Conservation (phyloP, 2,113 vertebrate species). For the Danionella cerebrum region DNA sequence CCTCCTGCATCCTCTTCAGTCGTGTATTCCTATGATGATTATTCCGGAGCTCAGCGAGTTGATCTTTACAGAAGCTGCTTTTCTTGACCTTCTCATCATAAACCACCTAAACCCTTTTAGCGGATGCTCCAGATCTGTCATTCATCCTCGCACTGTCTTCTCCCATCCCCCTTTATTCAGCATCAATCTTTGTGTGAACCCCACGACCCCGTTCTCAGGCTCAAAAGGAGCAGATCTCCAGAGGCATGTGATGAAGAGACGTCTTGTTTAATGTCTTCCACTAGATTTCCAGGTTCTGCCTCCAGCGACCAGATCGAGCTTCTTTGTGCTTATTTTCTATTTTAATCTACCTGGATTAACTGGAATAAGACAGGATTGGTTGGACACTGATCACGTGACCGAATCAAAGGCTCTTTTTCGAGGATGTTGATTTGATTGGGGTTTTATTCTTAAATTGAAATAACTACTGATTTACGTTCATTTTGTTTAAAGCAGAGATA, state of each 20-base stretch:
- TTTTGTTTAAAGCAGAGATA: slow-evolving; percentile 45
- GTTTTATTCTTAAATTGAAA: too few relatives aligned
- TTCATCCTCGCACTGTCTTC: background rate
- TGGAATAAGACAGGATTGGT: slow-evolving; percentile 37
- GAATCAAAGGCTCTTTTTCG: too few relatives aligned
- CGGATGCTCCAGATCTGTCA: slow-evolving; percentile 28
- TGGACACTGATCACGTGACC: background rate
- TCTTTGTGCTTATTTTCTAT: background rate
- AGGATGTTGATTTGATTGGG: slow-evolving; percentile 17
- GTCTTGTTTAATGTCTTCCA: slow-evolving; percentile 31
- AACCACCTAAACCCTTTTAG: background rate
- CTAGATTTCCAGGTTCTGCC: slow-evolving; percentile 4
- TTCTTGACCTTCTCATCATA: slow-evolving; percentile 7
- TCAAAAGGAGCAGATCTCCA: background rate
- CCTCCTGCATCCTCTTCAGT: too few relatives aligned
- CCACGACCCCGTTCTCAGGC: background rate
- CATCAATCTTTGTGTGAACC: background rate
- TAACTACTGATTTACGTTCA: slow-evolving; percentile 48
- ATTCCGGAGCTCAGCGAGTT: background rate
- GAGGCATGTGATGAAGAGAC: background rate
- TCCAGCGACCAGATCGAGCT: slow-evolving; percentile 8
- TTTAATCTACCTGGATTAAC: slow-evolving; percentile 39
- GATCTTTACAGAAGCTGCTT: background rate
- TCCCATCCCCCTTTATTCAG: background rate
- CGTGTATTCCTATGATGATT: too few relatives aligned